Evolutionary conservation across 1,140 invertebrate genomes (phyloP), one percentile per base, ranked within the genome.

Genomic region (Sminthurides bifidus): DNA sequence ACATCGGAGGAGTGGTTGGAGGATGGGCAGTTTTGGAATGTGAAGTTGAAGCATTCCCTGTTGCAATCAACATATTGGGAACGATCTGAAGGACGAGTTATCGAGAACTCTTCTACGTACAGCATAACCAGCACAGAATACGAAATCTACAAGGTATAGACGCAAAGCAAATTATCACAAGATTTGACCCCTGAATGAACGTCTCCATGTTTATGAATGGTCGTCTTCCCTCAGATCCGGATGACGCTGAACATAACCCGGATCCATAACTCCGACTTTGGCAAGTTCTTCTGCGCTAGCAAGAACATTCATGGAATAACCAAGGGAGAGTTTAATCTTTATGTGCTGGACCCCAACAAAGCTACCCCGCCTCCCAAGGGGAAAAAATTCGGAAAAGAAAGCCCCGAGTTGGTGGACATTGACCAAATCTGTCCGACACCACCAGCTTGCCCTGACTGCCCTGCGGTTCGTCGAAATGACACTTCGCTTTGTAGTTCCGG

Each of bases 21-120:
- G 80, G 78, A 6, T 76, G 71, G 1, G 83, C 81, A 10, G 67
- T 73, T 27, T 64, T 78, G 27, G 73, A 77, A 69, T 93, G 91
- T 66, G 80, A 86, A 68, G 81, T 90, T 0, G 89, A 93, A 71
- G 87, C 88, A 0, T 92, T 81, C 69, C 91, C 92, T 0, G 82
- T 86, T 63, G 81, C 86, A 0, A 75, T 90, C 1, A n/a, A 79
- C 80, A 49, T 86, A 86, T 65, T 95, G 92, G 92, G 84, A 90
- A 66, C 75, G 79, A 30, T 73, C 77, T 4, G 84, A 88, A 56
- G 83, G 82, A n/a, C 75, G 80, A 46, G 78, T 89, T 6, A 66
- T 89, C 1, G 72, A 84, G 79, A 75, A 77, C 17, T 74, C 75
- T 41, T 77, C 80, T 2, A 83, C 85, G 66, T 84, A 84, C 68